A percentile compares a stretch with the other conserved stretches of the same genome.
Evolutionary conservation across 2,113 vertebrate genomes (phyloP).

Genomic region (Poecilia latipinna): DNA sequence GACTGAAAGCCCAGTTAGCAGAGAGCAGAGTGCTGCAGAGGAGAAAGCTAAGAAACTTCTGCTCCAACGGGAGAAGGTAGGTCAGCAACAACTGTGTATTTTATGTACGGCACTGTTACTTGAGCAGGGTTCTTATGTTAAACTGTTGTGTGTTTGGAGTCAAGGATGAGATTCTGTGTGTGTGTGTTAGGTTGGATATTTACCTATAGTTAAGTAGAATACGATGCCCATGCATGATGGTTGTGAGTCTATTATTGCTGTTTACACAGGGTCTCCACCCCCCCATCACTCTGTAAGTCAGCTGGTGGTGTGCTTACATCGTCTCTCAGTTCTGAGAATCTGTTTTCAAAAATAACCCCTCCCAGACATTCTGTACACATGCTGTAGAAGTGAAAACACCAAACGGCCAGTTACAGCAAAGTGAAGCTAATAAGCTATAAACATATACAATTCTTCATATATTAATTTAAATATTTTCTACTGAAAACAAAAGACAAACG

Average conservation of each 20-base stretch:
- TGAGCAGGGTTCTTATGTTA: background rate
- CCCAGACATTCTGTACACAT: background rate
- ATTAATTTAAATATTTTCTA: background rate
- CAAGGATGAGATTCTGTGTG: background rate
- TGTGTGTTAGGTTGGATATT: background rate
- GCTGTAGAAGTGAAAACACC: background rate
- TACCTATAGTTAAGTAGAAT: slow-evolving; percentile 16
- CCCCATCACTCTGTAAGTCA: slow-evolving; percentile 25
- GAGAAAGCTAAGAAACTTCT: slow-evolving; percentile 87
- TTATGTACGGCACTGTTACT: background rate
- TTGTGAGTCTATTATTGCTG: slow-evolving; percentile 6
- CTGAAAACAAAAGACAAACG: background rate
- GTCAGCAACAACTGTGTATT: slow-evolving; percentile 8
- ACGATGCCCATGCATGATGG: background rate
- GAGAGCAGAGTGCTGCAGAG: slow-evolving; percentile 81
- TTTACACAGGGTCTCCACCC: background rate
- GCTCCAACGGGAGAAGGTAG: slow-evolving; percentile 92
- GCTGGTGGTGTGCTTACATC: slow-evolving; percentile 7
- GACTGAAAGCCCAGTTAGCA: slow-evolving; percentile 70
- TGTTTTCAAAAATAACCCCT: slow-evolving; percentile 52
- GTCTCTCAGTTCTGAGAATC: slow-evolving; percentile 49
- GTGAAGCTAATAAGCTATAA: background rate
- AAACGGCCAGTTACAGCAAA: background rate
- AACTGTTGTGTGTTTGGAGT: background rate
- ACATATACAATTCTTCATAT: background rate